Percentiles rank a stretch among this genome's conserved stretches.
phyloP scores from a whole-genome alignment of 2,797 vertebrate species.

The Protonibea diacanthus region DNA sequence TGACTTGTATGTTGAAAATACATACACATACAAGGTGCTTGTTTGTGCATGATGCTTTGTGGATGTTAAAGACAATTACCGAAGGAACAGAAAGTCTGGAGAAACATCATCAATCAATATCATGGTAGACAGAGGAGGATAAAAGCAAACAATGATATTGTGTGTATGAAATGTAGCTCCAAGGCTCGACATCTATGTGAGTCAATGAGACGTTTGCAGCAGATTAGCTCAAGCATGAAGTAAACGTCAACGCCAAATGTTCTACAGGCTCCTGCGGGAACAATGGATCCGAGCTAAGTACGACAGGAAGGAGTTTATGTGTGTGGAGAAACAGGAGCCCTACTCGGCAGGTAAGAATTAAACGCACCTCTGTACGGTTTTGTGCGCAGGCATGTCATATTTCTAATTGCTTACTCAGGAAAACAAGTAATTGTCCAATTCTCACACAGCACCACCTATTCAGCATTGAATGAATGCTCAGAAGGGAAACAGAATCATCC shows the following conservation, averaged over 20 bases:
- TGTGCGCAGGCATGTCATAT: not conserved
- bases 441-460: conserved; percentile 26
- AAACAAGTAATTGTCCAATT: conserved; percentile 18
- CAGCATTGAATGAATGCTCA: conserved; percentile 11
- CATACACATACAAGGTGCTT: not conserved
- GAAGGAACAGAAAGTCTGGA: not conserved
- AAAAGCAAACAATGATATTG: not conserved
- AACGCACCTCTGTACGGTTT: not conserved
- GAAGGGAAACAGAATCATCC: conserved; percentile 17
- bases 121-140: not conserved
- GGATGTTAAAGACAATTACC: not conserved
- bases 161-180: not conserved
- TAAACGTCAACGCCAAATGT: conserved; percentile 42
- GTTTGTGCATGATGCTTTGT: conserved; percentile 12
- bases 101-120: not conserved
- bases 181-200: not conserved
- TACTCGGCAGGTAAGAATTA: conserved; percentile 90
- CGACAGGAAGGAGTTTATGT: conserved; percentile 91
- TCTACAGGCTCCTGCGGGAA: conserved; percentile 89
- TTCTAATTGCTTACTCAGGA: not conserved
- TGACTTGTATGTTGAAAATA: not conserved
- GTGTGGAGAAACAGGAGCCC: conserved; percentile 90
- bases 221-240: conserved; percentile 30
- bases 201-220: conserved; percentile 34
- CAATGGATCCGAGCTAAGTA: conserved; percentile 96